Evolutionary conservation across 2,888 invertebrate species (phyloP).

Genomic region (Yponomeuta cagnagella): DNA sequence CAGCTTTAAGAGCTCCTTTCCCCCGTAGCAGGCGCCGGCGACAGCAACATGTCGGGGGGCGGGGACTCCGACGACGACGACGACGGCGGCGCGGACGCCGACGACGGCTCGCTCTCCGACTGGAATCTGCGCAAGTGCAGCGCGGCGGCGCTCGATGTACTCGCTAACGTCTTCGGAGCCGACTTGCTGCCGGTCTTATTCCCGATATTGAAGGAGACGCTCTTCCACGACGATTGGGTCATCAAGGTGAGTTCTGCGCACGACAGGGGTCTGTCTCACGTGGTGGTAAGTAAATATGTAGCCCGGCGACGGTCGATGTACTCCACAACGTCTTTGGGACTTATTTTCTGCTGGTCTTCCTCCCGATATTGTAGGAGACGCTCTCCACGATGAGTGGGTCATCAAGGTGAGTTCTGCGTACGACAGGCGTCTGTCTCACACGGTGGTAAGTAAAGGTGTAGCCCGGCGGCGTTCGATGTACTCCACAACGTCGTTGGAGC

Average conservation of each 20-base stretch:
- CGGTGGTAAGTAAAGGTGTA: no score
- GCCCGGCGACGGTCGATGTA: no score
- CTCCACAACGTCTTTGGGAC: no score
- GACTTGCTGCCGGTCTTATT: constrained; percentile 94
- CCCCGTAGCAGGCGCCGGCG: constrained; percentile 61
- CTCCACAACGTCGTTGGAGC: no score
- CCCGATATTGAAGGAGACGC: constrained; percentile 96
- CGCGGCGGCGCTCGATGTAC: constrained; percentile 97
- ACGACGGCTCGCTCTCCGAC: constrained; percentile 94
- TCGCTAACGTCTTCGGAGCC: constrained; percentile 97
- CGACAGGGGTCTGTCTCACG: no score
- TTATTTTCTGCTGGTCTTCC: no score
- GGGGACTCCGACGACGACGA: constrained; percentile 83
- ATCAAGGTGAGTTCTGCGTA: no score
- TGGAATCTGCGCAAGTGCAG: constrained; percentile 99
- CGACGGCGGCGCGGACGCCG: constrained; percentile 86
- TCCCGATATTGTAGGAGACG: no score
- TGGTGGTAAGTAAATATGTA: background rate
- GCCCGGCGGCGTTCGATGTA: no score
- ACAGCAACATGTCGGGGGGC: constrained; percentile 73
- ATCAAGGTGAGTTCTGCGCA: constrained; percentile 84
- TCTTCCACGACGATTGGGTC: constrained; percentile 97
- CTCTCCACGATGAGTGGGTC: no score
- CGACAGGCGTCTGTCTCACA: no score
- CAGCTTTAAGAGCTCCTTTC: background rate